Conservation (phyloP, 2,888 invertebrate genomes). For the Caenorhabditis plicata region DNA sequence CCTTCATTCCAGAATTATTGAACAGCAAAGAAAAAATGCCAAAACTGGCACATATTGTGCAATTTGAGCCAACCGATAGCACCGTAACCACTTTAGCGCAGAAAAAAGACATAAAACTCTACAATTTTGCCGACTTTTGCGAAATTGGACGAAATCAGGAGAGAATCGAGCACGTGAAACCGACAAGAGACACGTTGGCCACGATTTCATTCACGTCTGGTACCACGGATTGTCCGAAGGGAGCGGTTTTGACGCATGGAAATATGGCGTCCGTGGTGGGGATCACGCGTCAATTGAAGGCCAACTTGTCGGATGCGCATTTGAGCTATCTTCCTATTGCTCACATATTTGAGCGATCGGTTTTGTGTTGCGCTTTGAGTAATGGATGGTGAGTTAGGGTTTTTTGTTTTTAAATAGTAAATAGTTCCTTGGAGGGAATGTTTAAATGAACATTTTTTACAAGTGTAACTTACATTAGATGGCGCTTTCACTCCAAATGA, state of each 20-base stretch:
- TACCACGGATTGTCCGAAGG: constrained; percentile 32
- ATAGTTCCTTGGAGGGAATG: no score
- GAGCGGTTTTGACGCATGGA: constrained; percentile 24
- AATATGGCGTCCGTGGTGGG: constrained; percentile 10
- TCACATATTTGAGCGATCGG: constrained; percentile 27
- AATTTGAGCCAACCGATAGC: constrained; percentile 7
- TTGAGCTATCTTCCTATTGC: constrained; percentile 29
- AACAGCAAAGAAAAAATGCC: constrained; percentile 12
- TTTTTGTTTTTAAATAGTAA: no score
- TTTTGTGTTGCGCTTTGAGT: no score
- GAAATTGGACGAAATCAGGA: constrained; percentile 12
- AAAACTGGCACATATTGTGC: constrained; percentile 18
- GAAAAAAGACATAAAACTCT: constrained; percentile 13
- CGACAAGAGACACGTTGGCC: constrained; percentile 22
- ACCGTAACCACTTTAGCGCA: constrained; percentile 12
- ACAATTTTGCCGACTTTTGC: constrained; percentile 13
- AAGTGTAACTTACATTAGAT: no score
- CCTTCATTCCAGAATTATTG: constrained; percentile 12
- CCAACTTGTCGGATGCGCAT: constrained; percentile 3
- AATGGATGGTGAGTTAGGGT: no score
- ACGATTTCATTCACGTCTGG: constrained; percentile 34
- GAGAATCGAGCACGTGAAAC: constrained; percentile 24
- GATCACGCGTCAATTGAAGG: neutral
- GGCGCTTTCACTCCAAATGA: no score
- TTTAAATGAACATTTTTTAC: no score